Base-by-base conservation (phyloP, 1,140 invertebrate species). In the Aphaenogaster floridana region DNA sequence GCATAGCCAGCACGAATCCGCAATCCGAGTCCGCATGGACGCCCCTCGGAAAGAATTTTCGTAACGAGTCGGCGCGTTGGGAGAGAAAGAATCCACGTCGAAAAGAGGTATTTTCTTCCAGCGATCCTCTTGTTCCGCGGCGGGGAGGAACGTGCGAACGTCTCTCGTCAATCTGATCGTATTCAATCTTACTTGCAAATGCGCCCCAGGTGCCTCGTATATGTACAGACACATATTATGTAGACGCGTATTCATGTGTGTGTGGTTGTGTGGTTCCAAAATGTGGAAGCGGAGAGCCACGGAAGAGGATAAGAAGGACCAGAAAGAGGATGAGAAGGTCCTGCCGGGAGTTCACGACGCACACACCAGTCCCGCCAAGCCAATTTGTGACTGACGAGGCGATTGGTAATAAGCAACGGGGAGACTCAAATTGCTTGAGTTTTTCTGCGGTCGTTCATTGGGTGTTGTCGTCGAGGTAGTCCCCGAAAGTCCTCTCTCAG, bases 301-400 rank as follows among this genome's bases (percentile, higher is more conserved):
- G 61, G 45, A 86, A 39, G 21, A 74, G 64, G 71, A 83, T 34
- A 63, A 59, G 64, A 34, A 28, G 54, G 57, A 61, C 57, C 57
- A 13, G 11, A 61, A 21, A 11, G 64, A 74, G 64, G 80, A 85
- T 36, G 71, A 59, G 68, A 34, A 45, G 59, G 63, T 83, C 48
- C 72, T 34, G 68, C 15, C 50, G 79, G 57, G 86, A 86, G 89
- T 83, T 52, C 81, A 13, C 76, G 9, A 17, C 71, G 61, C 89
- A 59, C 88, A 64, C 54, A 86, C 77, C 69, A 87, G 89, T 78
- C 90, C 91, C 90, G 91, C 92, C 91, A 93, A 95, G 94, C 94
- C 94, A 95, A 95, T 95, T 95, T 95, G 94, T 94, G 94, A 95
- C 94, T 94, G 94, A 94, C 93, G 93, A 94, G 92, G 92, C 91